A percentile compares a stretch with the other conserved stretches of the same genome.
Evolutionary conservation across 1,140 invertebrate genomes (phyloP).

Genomic region (Nixonia krombeini): DNA sequence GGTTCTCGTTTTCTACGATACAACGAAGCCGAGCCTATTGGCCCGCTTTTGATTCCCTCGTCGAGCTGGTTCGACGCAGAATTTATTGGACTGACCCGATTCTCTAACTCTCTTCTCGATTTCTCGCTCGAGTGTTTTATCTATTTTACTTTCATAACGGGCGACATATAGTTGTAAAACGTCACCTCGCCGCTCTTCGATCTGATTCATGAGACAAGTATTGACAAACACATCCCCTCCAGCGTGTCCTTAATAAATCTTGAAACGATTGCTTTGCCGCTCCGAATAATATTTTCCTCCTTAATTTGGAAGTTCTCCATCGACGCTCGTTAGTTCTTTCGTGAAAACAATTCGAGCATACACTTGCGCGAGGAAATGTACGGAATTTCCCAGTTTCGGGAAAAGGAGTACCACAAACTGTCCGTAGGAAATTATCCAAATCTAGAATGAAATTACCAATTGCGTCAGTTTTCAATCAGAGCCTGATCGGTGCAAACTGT

Average conservation of each 20-base stretch:
- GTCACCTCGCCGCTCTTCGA: slow-evolving; percentile 17
- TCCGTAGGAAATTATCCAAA: no score
- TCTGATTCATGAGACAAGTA: neutral
- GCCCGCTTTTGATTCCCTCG: slow-evolving; percentile 38
- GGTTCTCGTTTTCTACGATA: slow-evolving; percentile 37
- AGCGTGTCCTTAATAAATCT: slow-evolving; percentile 4
- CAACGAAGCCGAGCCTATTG: slow-evolving; percentile 40
- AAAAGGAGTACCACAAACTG: no score
- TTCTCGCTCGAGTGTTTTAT: slow-evolving; percentile 37
- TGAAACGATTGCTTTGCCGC: neutral
- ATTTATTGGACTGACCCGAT: slow-evolving; percentile 44
- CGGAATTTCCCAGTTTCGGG: no score
- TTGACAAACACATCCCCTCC: neutral
- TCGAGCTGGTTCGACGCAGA: slow-evolving; percentile 20
- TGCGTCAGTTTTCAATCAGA: no score
- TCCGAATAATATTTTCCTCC: neutral
- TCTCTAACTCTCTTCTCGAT: slow-evolving; percentile 36
- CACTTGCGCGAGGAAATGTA: no score
- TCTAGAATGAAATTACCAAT: no score
- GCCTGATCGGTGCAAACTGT: no score
- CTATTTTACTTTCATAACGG: slow-evolving; percentile 40
- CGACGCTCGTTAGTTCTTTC: no score
- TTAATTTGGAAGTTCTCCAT: no score
- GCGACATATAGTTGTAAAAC: slow-evolving; percentile 16
- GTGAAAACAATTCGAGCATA: no score